Conservation (phyloP, 2,113 vertebrate species). For the Datnioides undecimradiatus region DNA sequence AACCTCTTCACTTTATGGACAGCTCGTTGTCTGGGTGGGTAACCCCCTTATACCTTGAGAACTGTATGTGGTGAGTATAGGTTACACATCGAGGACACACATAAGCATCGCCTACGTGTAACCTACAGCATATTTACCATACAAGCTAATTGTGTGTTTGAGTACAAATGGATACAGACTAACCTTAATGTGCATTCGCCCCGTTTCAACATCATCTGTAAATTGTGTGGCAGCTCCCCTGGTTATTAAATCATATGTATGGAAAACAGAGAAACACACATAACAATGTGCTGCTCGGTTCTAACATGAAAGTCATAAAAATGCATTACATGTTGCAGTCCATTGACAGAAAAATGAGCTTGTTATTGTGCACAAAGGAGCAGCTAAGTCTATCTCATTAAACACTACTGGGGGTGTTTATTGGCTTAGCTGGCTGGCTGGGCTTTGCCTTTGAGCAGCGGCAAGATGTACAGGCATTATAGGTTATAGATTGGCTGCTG, state of each 20-base stretch:
- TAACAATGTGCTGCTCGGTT: conserved; percentile 18
- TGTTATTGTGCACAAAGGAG: conserved; percentile 52
- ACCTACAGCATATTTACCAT: not conserved
- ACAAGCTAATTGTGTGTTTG: not conserved
- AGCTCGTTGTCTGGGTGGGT: conserved; percentile 64
- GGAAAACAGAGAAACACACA: not conserved
- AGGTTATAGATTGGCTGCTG: conserved; percentile 28
- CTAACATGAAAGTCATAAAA: conserved; percentile 11
- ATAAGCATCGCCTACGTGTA: not conserved
- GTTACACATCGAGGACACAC: not conserved
- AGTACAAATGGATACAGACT: not conserved
- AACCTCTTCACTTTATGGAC: conserved; percentile 63
- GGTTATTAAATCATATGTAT: not conserved
- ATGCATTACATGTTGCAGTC: conserved; percentile 31
- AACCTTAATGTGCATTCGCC: not conserved
- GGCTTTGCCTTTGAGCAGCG: conserved; percentile 43
- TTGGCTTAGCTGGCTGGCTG: conserved; percentile 57
- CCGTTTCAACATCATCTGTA: not conserved
- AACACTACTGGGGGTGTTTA: conserved; percentile 66
- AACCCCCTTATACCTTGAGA: not conserved
- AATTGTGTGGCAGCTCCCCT: not conserved
- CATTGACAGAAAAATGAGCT: not conserved
- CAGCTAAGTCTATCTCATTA: conserved; percentile 65
- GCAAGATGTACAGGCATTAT: conserved; percentile 18
- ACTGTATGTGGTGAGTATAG: conserved; percentile 23